These are phyloP conservation scores for Antidorcas marsupialis DNA, from an alignment of 2,113 vertebrate genomes.

Conservation along the genomic window DNA sequence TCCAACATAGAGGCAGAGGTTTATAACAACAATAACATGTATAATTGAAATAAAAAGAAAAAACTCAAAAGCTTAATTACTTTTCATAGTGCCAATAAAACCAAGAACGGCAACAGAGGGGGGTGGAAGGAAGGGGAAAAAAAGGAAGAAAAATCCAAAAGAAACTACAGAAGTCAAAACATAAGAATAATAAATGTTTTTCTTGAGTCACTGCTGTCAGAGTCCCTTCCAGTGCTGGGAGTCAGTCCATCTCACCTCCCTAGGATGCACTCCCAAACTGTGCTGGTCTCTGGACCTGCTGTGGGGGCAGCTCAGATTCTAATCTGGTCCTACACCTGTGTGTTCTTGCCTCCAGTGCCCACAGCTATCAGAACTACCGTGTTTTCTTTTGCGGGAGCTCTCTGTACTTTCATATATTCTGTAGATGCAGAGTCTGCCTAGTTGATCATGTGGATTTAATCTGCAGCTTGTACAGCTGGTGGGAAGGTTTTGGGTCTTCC, in stretches of 20 bases:
- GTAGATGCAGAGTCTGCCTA: not conserved
- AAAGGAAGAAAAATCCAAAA: not conserved
- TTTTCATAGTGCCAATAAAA: not conserved
- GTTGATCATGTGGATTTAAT: not conserved
- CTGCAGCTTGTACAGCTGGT: not conserved
- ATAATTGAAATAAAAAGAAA: not conserved
- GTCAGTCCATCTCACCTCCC: not conserved
- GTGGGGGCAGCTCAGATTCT: not conserved
- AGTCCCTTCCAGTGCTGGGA: not conserved
- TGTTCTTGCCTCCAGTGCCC: not conserved
- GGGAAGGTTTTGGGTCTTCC: not conserved
- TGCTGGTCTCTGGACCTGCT: not conserved
- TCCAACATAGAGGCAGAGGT: not conserved
- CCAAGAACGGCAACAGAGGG: not conserved
- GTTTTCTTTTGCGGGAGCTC: not conserved
- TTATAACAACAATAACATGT: not conserved
- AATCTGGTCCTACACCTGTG: not conserved
- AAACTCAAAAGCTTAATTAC: not conserved
- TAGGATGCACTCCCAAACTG: not conserved
- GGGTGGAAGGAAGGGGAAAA: not conserved
- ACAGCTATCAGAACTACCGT: rapidly evolving
- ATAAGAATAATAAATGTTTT: not conserved
- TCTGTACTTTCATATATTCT: not conserved
- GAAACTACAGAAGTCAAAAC: not conserved
- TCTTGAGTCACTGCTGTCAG: not conserved